Evolutionary conservation across 2,888 invertebrate genomes (phyloP), one percentile per base, ranked within the genome.

Genomic region (Leistus spinibarbis): DNA sequence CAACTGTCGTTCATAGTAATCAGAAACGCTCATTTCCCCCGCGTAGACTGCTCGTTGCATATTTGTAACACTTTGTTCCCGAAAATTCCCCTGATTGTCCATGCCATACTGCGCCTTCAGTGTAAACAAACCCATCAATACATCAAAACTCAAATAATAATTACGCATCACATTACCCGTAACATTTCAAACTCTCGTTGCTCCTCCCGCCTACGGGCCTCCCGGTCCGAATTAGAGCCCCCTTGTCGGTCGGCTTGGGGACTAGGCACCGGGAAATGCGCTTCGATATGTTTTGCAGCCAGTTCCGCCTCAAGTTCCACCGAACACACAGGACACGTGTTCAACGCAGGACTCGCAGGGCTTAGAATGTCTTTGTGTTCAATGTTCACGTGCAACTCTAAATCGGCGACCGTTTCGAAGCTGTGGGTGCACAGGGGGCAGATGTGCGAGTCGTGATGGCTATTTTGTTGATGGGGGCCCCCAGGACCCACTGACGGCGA

Each of bases 331-430:
- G 88, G 87, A 80, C 88, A 88, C 1, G 73, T 77, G 22, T 82
- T 81, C n/a, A 82, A 78, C 3, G 82, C 81, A 16, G 84, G 83
- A 77, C 83, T 83, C 24, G 83, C 83, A 0, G 92, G 94, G 84
- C 93, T 94, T 73, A 94, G 86, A 79, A 94, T 92, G 86, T 95
- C 95, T 81, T 91, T 89, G 83, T 95, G 95, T 81, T 94, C 94
- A 75, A 93, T 92, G 86, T 95, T 95, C 0, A 95, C 95, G 82
- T 96, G 96, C 67, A 94, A 85, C 84, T 95, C 95, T 68, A 95
- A 89, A 83, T 94, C 94, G 1, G 92, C 90, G n/a, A 91, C 90
- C 79, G 91, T 91, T 64, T 89, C 88, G 82, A 93, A 94, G 66
- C 90, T 89, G 78, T 90, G 90, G 76, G 91, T 89, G 85, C 95